Conservation (phyloP, 2,797 vertebrate genomes). For the Prunella strophiata region DNA sequence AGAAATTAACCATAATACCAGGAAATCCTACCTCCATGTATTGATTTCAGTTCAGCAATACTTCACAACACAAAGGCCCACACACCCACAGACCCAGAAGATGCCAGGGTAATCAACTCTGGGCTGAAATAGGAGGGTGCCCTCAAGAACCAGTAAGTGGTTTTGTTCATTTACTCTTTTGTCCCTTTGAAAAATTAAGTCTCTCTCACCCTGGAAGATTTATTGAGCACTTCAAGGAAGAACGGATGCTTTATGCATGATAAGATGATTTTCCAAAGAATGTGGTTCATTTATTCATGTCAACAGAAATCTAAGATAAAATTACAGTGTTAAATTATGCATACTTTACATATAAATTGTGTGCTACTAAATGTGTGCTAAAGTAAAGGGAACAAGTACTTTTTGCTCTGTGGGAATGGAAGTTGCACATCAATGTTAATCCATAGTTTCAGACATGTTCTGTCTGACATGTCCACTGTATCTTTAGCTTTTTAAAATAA, state of each 20-base stretch:
- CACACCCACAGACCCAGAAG: background rate
- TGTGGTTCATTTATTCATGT: background rate
- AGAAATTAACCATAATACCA: background rate
- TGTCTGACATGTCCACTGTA: background rate
- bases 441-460: background rate
- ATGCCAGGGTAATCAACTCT: background rate
- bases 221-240: background rate
- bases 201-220: background rate
- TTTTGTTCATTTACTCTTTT: background rate
- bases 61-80: background rate
- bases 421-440: background rate
- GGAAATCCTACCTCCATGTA: background rate
- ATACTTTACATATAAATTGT: background rate
- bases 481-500: background rate
- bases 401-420: background rate
- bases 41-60: background rate
- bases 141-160: background rate
- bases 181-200: background rate
- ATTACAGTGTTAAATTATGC: background rate
- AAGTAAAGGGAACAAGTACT: background rate
- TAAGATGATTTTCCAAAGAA: background rate
- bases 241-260: background rate
- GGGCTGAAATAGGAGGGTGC: background rate
- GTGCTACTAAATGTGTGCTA: background rate
- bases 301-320: constrained; percentile 1